phyloP scores from a whole-genome alignment of 2,797 vertebrate genomes.

The Dicrostonyx torquatus region DNA sequence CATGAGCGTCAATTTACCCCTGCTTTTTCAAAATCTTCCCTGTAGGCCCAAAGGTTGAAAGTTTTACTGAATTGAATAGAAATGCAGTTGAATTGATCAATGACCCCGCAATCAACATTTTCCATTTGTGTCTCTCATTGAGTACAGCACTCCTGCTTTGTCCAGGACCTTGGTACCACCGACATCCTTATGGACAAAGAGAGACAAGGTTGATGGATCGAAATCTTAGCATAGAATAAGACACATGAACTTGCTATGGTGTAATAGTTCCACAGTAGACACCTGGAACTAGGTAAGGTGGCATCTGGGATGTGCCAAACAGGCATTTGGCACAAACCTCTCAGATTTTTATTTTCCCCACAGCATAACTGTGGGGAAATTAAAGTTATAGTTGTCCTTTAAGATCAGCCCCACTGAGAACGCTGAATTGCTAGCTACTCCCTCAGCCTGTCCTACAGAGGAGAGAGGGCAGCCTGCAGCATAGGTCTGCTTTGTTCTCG shows the following conservation, averaged over 20 bases:
- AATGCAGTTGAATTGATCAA: not conserved
- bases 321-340: not conserved
- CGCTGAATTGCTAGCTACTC: conserved; percentile 36
- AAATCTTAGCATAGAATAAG: not conserved
- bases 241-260: not conserved
- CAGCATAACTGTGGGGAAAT: too few relatives aligned
- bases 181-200: not conserved
- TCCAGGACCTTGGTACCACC: not conserved
- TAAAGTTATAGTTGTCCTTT: conserved; percentile 46
- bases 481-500: conserved; percentile 59
- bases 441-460: not conserved
- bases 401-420: conserved; percentile 56
- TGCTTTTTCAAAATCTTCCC: conserved; percentile 25
- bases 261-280: not conserved
- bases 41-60: not conserved
- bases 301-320: not conserved
- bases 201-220: not conserved
- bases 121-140: not conserved
- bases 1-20: not conserved
- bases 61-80: not conserved
- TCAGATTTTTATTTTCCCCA: not conserved
- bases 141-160: too few relatives aligned
- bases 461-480: not conserved
- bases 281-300: not conserved
- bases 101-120: not conserved